Evolutionary conservation across 2,797 vertebrate species (phyloP).

Genomic region (Malurus splendens): DNA sequence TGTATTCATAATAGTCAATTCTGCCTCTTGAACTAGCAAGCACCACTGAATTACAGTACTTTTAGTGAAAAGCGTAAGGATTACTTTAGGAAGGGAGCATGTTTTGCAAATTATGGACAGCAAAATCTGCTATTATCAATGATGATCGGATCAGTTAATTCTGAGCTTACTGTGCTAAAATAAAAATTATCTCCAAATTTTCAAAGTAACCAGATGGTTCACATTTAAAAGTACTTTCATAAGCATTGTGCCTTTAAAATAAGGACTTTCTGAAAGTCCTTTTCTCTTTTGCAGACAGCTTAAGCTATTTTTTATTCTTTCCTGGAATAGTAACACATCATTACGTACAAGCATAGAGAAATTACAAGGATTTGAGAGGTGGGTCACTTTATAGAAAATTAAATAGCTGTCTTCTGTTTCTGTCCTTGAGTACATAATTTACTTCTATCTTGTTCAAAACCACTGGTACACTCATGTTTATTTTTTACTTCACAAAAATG

Average conservation of each 20-base stretch:
- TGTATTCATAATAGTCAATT: background rate
- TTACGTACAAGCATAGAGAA: background rate
- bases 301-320: background rate
- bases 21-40: background rate
- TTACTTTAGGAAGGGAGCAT: background rate
- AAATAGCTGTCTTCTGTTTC: background rate
- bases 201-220: constrained; percentile 19
- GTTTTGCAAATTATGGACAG: background rate
- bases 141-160: background rate
- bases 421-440: background rate
- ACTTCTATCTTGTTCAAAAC: background rate
- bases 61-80: background rate
- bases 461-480: background rate
- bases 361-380: background rate
- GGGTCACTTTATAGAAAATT: background rate
- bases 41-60: background rate
- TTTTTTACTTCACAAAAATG: background rate
- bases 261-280: background rate
- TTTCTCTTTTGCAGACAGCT: background rate
- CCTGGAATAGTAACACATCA: background rate
- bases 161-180: background rate
- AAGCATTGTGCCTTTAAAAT: constrained; percentile 2
- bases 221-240: background rate
- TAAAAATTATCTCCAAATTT: background rate
- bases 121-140: background rate